phyloP scores from a whole-genome alignment of 2,797 vertebrate genomes.

The Alectoris magna region DNA sequence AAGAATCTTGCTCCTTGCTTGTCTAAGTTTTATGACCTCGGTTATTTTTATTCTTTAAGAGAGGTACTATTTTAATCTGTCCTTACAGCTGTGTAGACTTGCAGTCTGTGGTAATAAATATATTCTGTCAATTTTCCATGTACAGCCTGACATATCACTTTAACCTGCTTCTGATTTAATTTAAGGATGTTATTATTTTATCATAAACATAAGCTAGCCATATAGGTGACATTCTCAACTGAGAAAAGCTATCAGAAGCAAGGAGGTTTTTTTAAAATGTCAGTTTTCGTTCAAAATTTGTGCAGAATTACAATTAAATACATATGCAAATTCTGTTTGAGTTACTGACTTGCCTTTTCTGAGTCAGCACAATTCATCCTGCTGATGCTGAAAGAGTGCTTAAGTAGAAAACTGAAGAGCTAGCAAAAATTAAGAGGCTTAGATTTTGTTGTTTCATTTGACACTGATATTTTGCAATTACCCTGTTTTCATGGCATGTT shows the following conservation, averaged over 20 bases:
- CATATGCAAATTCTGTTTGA: background rate
- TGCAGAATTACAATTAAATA: background rate
- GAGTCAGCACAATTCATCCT: background rate
- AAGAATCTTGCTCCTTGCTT: background rate
- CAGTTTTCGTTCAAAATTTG: background rate
- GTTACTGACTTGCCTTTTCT: background rate
- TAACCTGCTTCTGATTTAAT: background rate
- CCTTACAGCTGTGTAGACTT: background rate
- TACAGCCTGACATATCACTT: background rate
- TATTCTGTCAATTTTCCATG: background rate
- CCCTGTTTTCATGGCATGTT: background rate
- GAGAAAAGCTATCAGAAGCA: background rate
- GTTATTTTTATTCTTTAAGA: constrained; percentile 10
- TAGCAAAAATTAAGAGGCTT: background rate
- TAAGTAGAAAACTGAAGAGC: background rate
- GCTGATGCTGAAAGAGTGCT: background rate
- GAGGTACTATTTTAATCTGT: background rate
- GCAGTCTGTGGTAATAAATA: constrained; percentile 5
- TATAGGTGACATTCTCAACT: background rate
- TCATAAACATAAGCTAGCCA: background rate
- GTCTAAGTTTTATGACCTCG: background rate
- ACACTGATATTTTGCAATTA: background rate
- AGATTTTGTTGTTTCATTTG: background rate
- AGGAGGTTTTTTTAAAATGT: background rate
- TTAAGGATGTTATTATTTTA: background rate